These are phyloP conservation scores for Salpingus planirostris DNA, from an alignment of 2,888 invertebrate species.

Conservation along the genomic window DNA sequence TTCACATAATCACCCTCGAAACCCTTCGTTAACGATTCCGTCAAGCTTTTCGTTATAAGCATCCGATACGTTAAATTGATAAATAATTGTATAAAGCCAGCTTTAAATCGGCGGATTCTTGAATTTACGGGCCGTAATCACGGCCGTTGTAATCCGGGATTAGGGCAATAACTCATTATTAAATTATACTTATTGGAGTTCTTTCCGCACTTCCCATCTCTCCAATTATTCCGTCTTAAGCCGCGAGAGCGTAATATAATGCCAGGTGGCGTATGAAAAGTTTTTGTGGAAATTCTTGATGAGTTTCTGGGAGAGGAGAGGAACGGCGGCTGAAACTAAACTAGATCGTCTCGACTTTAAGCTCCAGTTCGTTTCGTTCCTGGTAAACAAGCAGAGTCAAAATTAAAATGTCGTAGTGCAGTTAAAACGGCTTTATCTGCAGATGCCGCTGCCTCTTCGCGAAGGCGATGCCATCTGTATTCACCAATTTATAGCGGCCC, in stretches of 20 bases:
- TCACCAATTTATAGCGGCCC: conserved; percentile 19
- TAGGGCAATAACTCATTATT: conserved; percentile 32
- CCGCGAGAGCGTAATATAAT: background rate
- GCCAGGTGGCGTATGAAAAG: background rate
- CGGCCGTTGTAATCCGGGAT: conserved; percentile 34
- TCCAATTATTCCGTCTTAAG: background rate
- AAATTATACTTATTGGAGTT: conserved; percentile 14
- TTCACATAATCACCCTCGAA: too few relatives aligned
- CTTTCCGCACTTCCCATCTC: background rate
- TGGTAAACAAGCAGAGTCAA: conserved; percentile 31
- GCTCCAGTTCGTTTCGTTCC: too few relatives aligned
- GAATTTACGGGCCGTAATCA: conserved; percentile 32
- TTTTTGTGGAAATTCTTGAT: conserved; percentile 36
- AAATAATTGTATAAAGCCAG: conserved; percentile 34
- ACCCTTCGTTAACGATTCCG: too few relatives aligned
- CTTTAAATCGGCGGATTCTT: conserved; percentile 35
- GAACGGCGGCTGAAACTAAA: too few relatives aligned
- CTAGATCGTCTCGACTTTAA: too few relatives aligned
- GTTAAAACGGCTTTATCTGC: conserved; percentile 39
- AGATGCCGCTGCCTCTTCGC: conserved; percentile 37
- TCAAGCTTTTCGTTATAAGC: too few relatives aligned
- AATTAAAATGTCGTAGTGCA: conserved; percentile 38
- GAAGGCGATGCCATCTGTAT: conserved; percentile 39
- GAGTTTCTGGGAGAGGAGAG: too few relatives aligned
- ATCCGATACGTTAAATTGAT: too few relatives aligned